Conservation (phyloP, 2,797 vertebrate species). For the Xiphophorus birchmanni region DNA sequence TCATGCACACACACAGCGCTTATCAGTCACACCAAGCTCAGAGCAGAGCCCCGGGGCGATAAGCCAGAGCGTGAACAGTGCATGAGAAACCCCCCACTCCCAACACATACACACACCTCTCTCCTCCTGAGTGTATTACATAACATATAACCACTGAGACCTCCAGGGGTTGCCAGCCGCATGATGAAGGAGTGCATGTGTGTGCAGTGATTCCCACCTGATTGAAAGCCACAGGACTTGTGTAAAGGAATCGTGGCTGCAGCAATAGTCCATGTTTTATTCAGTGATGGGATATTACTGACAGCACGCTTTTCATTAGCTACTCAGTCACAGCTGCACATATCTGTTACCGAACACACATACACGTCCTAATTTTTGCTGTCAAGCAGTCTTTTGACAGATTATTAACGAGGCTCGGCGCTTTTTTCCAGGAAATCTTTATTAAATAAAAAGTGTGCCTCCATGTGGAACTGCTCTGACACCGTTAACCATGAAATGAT, state of each 20-base stretch:
- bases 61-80: conserved; percentile 68
- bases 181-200: conserved; percentile 8
- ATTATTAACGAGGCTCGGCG: conserved; percentile 30
- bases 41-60: conserved; percentile 49
- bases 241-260: conserved; percentile 22
- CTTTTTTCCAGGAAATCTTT: conserved; percentile 33
- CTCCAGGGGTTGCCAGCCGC: conserved; percentile 56
- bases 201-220: conserved; percentile 35
- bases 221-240: conserved; percentile 57
- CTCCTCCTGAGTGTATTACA: conserved; percentile 74
- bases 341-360: conserved; percentile 31
- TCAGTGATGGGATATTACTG: conserved; percentile 45
- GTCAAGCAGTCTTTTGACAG: conserved; percentile 44
- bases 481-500: conserved; percentile 47
- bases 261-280: conserved; percentile 56
- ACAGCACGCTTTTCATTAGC: conserved; percentile 45
- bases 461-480: conserved; percentile 36
- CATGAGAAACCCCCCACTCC: conserved; percentile 67
- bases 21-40: conserved; percentile 70
- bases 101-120: conserved; percentile 37
- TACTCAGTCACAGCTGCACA: conserved; percentile 45
- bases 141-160: conserved; percentile 72
- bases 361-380: conserved; percentile 29
- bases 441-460: conserved; percentile 25
- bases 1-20: conserved; percentile 31